Base-by-base conservation (phyloP, 2,113 vertebrate genomes). In the Psophia crepitans region DNA sequence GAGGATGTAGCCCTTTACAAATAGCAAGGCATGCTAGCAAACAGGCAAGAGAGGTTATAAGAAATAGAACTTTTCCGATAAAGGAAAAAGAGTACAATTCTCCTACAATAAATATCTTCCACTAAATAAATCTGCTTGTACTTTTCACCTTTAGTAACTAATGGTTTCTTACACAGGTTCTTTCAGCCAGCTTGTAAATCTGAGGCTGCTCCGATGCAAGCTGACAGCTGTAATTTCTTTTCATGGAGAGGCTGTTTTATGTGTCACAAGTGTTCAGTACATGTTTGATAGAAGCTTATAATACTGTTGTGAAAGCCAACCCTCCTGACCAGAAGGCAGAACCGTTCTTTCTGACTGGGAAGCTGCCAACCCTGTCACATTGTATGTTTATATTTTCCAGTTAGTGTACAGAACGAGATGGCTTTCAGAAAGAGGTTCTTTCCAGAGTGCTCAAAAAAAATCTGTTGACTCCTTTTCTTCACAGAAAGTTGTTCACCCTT, bases 191-290 rank as follows among this genome's bases (percentile, higher is more conserved):
- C 95, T 96, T 97, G 98, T 98, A 98, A 98, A 98, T 99, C 98
- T 98, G 96, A 90, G 96, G 96, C 97, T 98, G 97, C 93, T 90
- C 96, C 95, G 53, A 99, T 98, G 93, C 93, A 93, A 97, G 96
- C 97, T 98, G 99, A 98, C 98, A 98, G 97, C 89, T 97, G 97
- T 98, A 98, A 98, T 99, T 98, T 98, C 98, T 98, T 98, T 98
- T 97, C 97, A 96, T 95, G 89, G 97, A 94, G 69, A 90, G 92
- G 94, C 97, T 98, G 98, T 98, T 99, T 98, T 97, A 97, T 98
- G 97, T 99, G 98, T 98, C 98, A 98, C 97, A 98, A 98, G 97
- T 93, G 92, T 97, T 99, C 99, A 98, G 98, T 98, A 97, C 97
- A 77, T 96, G 94, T 98, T 97, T 98, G 97, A 98, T 95, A 97